Evolutionary conservation across 2,797 vertebrate genomes (phyloP).

Genomic region (Gymnopithys bicolor): DNA sequence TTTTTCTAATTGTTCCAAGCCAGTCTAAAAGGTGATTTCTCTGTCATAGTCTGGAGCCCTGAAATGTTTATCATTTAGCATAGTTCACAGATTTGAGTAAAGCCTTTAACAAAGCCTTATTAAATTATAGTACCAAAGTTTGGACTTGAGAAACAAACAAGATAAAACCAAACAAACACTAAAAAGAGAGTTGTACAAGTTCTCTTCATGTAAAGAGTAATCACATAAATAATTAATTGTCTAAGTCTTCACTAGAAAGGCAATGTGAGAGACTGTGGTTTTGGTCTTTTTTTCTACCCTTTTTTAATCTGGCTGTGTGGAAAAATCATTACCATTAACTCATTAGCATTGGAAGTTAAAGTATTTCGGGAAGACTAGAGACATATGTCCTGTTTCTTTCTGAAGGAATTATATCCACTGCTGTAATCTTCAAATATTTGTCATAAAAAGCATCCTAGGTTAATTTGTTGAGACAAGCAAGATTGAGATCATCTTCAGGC

Average conservation of each 20-base stretch:
- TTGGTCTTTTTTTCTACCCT: background rate
- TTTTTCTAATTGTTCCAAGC: background rate
- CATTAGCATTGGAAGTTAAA: background rate
- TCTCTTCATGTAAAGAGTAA: background rate
- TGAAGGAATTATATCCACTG: background rate
- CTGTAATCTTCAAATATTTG: background rate
- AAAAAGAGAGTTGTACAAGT: background rate
- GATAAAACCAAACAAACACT: background rate
- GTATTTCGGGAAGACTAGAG: background rate
- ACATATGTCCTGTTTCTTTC: background rate
- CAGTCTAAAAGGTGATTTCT: background rate
- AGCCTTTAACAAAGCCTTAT: background rate
- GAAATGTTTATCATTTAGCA: background rate
- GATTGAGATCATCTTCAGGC: background rate
- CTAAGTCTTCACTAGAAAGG: background rate
- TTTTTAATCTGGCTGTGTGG: background rate
- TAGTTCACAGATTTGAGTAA: background rate
- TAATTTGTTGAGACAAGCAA: background rate
- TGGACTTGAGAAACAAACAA: background rate
- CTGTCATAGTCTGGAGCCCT: background rate
- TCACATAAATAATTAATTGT: background rate
- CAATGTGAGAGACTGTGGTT: background rate
- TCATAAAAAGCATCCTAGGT: background rate
- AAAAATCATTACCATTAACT: background rate
- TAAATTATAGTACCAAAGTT: background rate